A percentile compares a stretch with the other conserved stretches of the same genome.
Conservation (phyloP, 2,888 invertebrate species). For the Dynastes grantii region DNA sequence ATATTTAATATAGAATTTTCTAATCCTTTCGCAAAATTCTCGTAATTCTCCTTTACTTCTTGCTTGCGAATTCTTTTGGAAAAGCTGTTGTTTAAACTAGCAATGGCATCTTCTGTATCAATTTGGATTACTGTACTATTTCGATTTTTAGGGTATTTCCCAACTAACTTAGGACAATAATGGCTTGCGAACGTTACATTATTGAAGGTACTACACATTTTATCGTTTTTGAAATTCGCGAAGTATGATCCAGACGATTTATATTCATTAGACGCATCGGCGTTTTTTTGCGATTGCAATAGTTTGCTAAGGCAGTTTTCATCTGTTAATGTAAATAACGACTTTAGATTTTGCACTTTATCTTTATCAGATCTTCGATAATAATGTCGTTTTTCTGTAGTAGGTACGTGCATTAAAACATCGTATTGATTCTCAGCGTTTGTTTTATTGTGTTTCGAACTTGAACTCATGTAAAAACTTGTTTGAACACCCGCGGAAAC, state of each 20-base stretch:
- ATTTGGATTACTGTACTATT: slow-evolving; percentile 11
- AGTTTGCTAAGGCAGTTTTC: not conserved
- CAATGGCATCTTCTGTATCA: slow-evolving; percentile 19
- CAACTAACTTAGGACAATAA: slow-evolving; percentile 9
- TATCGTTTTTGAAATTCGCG: not conserved
- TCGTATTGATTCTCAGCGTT: not conserved
- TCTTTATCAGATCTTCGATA: not conserved
- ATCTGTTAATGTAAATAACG: not conserved
- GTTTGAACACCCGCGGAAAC: slow-evolving; percentile 1
- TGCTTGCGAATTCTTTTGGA: not conserved
- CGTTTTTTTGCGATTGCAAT: not conserved
- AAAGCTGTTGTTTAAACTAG: not conserved
- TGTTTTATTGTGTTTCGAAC: not conserved
- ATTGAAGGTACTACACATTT: not conserved
- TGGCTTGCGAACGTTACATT: slow-evolving; percentile 43
- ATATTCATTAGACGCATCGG: not conserved
- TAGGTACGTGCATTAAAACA: too few relatives aligned
- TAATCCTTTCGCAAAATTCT: slow-evolving; percentile 5
- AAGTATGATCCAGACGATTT: not conserved
- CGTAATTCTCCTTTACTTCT: not conserved
- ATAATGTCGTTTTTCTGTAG: not conserved
- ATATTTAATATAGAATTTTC: not conserved
- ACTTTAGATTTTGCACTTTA: not conserved
- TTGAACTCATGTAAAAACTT: not conserved
- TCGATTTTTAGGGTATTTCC: not conserved